Conservation (phyloP, 1,140 invertebrate genomes). For the Euwallacea similis region DNA sequence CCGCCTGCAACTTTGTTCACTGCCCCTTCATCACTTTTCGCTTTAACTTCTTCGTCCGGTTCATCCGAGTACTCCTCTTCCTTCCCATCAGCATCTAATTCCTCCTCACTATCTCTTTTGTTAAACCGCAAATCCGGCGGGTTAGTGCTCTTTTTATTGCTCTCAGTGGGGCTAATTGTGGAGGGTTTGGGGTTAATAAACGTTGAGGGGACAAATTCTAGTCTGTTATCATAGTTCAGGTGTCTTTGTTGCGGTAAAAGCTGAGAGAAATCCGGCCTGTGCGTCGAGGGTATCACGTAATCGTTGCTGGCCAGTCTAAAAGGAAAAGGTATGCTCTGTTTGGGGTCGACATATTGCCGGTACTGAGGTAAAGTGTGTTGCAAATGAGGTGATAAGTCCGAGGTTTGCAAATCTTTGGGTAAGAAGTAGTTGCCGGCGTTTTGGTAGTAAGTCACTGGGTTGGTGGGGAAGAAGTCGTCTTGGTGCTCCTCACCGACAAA, state of each 20-base stretch:
- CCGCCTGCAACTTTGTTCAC: constrained; percentile 1
- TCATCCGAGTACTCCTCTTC: constrained; percentile 2
- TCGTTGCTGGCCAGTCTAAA: constrained; percentile 5
- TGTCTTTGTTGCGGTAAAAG: constrained; percentile 36
- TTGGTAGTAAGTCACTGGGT: not conserved
- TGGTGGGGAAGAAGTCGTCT: not conserved
- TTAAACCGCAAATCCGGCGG: not conserved
- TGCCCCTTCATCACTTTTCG: not conserved
- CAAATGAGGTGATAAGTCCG: constrained; percentile 48
- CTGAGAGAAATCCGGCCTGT: constrained; percentile 49
- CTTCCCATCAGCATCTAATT: not conserved
- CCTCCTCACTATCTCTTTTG: constrained; percentile 18
- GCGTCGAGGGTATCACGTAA: constrained; percentile 44
- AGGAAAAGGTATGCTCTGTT: constrained; percentile 6
- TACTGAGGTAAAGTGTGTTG: constrained; percentile 51
- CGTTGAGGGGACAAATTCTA: too few relatives aligned
- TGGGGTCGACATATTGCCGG: constrained; percentile 22
- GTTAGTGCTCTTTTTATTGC: not conserved
- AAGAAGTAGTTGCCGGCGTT: constrained; percentile 27
- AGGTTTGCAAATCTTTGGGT: constrained; percentile 48
- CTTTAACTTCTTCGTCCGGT: not conserved
- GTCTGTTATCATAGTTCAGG: too few relatives aligned
- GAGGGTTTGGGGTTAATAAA: too few relatives aligned
- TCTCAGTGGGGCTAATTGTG: not conserved
- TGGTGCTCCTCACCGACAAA: constrained; percentile 3